A percentile compares a stretch with the other conserved stretches of the same genome.
Evolutionary conservation across 37 sponge, comb jelly and placozoan genomes (phyloP).

Genomic region (Corticium candelabrum): DNA sequence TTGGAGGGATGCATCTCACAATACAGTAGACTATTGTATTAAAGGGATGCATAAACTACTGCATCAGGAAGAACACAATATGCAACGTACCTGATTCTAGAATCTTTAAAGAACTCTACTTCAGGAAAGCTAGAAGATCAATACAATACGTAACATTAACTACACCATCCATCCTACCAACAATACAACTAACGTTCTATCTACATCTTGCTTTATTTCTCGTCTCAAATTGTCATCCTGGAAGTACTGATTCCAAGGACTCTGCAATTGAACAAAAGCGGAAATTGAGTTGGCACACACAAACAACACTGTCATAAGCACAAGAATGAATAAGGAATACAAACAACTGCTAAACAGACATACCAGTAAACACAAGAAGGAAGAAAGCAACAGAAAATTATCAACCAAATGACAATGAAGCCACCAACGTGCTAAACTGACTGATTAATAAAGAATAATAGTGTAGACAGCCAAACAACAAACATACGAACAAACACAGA

Average conservation of each 20-base stretch:
- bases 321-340: background rate
- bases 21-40: no score
- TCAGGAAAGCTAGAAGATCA: conserved; percentile 2
- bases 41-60: background rate
- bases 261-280: conserved; percentile 45
- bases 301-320: background rate
- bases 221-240: conserved; percentile 62
- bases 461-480: no score
- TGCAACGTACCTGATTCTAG: conserved; percentile 1
- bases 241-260: conserved; percentile 93
- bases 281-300: background rate
- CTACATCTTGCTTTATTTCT: conserved; percentile 70
- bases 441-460: no score
- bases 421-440: no score
- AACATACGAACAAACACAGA: no score
- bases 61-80: background rate
- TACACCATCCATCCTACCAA: background rate
- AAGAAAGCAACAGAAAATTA: no score
- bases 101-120: background rate
- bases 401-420: no score
- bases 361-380: no score
- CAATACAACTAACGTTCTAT: conserved; percentile 51
- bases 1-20: no score
- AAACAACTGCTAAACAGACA: background rate
- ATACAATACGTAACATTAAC: background rate